Percentiles rank a stretch among this genome's conserved stretches.
Conservation (phyloP, 2,888 invertebrate genomes). For the Dysmachus trigonus region DNA sequence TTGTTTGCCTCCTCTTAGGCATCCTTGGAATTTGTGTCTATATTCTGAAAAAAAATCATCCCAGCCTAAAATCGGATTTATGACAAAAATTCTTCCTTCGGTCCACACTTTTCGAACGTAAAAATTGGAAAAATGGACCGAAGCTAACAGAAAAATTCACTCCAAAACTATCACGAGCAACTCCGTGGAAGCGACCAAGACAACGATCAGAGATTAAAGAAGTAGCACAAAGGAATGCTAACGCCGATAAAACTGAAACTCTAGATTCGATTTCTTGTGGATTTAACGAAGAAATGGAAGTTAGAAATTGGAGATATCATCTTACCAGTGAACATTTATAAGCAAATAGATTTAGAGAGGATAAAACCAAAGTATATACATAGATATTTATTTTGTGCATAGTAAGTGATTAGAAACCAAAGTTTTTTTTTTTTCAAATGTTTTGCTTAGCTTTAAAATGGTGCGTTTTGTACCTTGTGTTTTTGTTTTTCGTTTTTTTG, state of each 20-base stretch:
- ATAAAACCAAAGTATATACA: background rate
- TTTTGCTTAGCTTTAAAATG: background rate
- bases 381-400: background rate
- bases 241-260: constrained; percentile 32
- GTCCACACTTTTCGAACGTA: constrained; percentile 56
- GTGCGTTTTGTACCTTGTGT: background rate
- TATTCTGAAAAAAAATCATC: constrained; percentile 58
- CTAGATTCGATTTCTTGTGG: constrained; percentile 45
- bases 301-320: constrained; percentile 65
- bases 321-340: constrained; percentile 63
- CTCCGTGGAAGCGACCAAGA: constrained; percentile 10
- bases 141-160: constrained; percentile 13
- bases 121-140: constrained; percentile 46
- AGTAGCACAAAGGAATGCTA: background rate
- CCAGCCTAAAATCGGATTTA: constrained; percentile 52
- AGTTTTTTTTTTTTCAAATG: constrained; percentile 9
- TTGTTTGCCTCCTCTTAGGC: constrained; percentile 59
- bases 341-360: background rate
- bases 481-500: background rate
- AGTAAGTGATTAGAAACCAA: constrained; percentile 5
- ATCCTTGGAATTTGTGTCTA: constrained; percentile 62
- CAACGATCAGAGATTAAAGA: constrained; percentile 24
- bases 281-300: constrained; percentile 54
- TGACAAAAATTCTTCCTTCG: constrained; percentile 64
- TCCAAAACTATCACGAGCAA: background rate